Percentiles rank a stretch among this genome's conserved stretches.
These are phyloP conservation scores for Styela clava DNA, from an alignment of 23 tunicate species.

Conservation along the genomic window DNA sequence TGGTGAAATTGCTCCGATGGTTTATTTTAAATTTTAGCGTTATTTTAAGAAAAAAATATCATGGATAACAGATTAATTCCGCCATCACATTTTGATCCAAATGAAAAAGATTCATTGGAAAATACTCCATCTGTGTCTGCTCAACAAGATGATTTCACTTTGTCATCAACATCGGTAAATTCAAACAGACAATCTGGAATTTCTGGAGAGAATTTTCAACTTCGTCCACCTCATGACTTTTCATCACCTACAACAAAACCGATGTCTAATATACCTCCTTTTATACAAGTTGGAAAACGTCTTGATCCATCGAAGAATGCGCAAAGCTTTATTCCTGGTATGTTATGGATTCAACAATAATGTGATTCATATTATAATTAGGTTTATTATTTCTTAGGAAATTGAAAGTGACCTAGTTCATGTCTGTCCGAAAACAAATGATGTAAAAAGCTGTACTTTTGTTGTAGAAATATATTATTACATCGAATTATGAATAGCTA, in stretches of 20 bases:
- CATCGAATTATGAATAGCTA: no score
- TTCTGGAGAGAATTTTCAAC: neutral
- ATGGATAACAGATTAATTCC: constrained; percentile 30
- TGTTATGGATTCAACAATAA: no score
- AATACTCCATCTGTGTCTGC: neutral
- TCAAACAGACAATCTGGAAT: neutral
- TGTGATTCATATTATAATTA: no score
- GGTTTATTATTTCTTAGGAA: no score
- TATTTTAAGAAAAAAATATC: no score
- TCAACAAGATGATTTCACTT: neutral
- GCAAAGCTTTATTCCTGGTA: neutral
- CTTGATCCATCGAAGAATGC: neutral
- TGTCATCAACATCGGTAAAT: neutral
- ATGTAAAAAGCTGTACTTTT: no score
- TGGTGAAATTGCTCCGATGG: neutral
- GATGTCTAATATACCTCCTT: neutral
- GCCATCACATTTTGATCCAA: constrained; percentile 34
- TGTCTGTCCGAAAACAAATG: no score
- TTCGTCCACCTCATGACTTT: neutral
- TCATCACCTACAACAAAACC: neutral
- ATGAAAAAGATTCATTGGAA: constrained; percentile 6
- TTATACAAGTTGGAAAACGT: neutral
- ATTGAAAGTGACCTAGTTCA: no score
- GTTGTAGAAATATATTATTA: no score
- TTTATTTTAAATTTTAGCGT: neutral